phyloP scores from a whole-genome alignment of 2,797 vertebrate genomes.

The Ctenochaetus hawaiiensis region DNA sequence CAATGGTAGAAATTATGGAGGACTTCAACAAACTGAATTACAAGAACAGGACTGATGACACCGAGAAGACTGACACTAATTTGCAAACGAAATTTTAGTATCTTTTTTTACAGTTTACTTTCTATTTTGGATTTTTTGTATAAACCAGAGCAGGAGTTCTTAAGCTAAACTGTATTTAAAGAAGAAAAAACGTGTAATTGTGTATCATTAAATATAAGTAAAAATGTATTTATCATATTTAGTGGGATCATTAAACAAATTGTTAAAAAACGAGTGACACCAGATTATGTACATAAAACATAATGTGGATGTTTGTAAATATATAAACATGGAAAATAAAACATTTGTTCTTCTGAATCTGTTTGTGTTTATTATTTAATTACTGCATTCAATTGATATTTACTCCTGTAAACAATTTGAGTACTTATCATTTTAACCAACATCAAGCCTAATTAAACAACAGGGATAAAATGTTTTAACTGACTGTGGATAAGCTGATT shows the following conservation, averaged over 20 bases:
- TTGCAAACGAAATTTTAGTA: constrained; percentile 61
- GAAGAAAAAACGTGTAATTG: not conserved
- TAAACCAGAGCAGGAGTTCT: not conserved
- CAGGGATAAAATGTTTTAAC: no score
- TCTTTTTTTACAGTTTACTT: not conserved
- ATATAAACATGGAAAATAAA: constrained; percentile 3
- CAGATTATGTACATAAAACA: not conserved
- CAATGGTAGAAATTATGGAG: constrained; percentile 72
- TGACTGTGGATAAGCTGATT: no score
- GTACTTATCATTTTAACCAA: not conserved
- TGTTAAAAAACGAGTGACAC: not conserved
- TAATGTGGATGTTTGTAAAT: not conserved
- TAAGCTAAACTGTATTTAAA: not conserved
- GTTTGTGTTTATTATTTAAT: not conserved
- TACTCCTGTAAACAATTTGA: not conserved
- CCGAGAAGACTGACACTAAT: constrained; percentile 31
- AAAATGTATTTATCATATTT: not conserved
- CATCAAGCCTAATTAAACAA: not conserved
- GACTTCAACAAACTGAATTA: constrained; percentile 80
- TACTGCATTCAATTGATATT: not conserved
- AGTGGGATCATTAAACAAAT: not conserved
- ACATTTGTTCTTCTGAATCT: not conserved
- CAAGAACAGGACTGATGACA: constrained; percentile 49
- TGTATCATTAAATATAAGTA: not conserved
- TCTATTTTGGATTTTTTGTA: not conserved